Conservation (phyloP, 2,797 vertebrate species). For the Carapus acus region DNA sequence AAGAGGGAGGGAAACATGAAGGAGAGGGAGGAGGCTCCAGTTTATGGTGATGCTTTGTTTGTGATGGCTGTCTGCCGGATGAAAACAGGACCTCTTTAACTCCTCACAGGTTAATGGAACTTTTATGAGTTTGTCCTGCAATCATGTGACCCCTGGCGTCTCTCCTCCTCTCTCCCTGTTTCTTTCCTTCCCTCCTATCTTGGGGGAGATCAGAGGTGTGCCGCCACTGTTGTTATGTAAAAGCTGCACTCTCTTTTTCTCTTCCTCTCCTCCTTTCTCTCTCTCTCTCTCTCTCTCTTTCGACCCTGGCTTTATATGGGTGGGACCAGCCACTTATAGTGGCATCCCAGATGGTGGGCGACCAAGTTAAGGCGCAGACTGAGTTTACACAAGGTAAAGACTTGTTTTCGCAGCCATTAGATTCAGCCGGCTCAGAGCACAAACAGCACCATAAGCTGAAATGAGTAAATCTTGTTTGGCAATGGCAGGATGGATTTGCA, state of each 20-base stretch:
- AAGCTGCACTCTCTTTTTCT: too few species aligned
- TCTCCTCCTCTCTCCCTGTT: slow-evolving; percentile 56
- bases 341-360: slow-evolving; percentile 60
- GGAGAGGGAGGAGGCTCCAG: slow-evolving; percentile 63
- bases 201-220: slow-evolving; percentile 64
- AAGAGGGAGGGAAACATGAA: slow-evolving; percentile 50
- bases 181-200: slow-evolving; percentile 40
- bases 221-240: too few species aligned
- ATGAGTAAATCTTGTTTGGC: slow-evolving; percentile 7
- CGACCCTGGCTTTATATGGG: slow-evolving; percentile 51
- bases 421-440: slow-evolving; percentile 29
- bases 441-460: slow-evolving; percentile 26
- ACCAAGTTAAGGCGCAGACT: slow-evolving; percentile 51
- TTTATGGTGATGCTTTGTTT: slow-evolving; percentile 99
- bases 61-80: slow-evolving; percentile 96
- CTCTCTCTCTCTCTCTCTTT: slow-evolving; percentile 12
- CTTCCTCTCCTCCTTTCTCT: neutral
- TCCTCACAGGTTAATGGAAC: slow-evolving; percentile 88
- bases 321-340: slow-evolving; percentile 51
- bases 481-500: too few species aligned
- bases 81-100: slow-evolving; percentile 95
- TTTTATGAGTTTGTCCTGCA: slow-evolving; percentile 94
- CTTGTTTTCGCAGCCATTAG: slow-evolving; percentile 62
- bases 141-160: slow-evolving; percentile 82
- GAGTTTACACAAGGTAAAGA: slow-evolving; percentile 66